Base-by-base conservation (phyloP, 1,140 invertebrate species). In the Drosophila tristis region DNA sequence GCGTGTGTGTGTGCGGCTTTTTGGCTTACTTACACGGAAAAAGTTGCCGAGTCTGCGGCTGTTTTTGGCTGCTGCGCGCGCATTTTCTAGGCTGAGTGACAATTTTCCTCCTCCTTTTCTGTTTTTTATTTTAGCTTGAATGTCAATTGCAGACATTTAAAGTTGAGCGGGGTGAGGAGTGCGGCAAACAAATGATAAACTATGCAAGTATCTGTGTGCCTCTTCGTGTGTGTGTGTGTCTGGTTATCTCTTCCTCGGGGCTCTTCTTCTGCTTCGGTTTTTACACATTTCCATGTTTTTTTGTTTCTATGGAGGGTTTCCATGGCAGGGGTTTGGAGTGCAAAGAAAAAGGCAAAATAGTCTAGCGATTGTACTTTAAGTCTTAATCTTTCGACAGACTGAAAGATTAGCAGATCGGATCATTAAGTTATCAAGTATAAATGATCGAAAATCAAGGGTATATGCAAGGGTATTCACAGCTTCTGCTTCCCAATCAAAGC, bases 81-180 rank as follows among this genome's bases (percentile, higher is more conserved):
- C 79, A 89, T 71, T 76, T 79, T 89, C 78, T 87, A 76, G 84
- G 79, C 82, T 62, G 74, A 78, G 84, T 76, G 82, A 87, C 82
- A 86, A 82, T 78, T 78, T 74, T 63, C 15, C 63, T 55, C 42
- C 25, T 39, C 2, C 43, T 59, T 50, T 61, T 44, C 13, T 2
- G 45, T 47, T 42, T 64, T 75, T 81, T 66, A 35, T 42, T 58
- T 73, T 68, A 26, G 63, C 80, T 68, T 65, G 62, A 89, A 89
- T 89, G 84, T 90, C 84, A 89, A 89, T 89, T 89, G 84, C 84
- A 89, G 80, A 90, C 84, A 85, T 89, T 89, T 80, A 80, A 90
- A 90, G 80, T 89, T 87, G 71, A 61, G 67, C 65, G 49, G 54
- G 48, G 48, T 25, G 47, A 54, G 35, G 4, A 13, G 35, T 39